Base-by-base conservation (phyloP, 2,888 invertebrate species). In the Sphaeridia pumilis region DNA sequence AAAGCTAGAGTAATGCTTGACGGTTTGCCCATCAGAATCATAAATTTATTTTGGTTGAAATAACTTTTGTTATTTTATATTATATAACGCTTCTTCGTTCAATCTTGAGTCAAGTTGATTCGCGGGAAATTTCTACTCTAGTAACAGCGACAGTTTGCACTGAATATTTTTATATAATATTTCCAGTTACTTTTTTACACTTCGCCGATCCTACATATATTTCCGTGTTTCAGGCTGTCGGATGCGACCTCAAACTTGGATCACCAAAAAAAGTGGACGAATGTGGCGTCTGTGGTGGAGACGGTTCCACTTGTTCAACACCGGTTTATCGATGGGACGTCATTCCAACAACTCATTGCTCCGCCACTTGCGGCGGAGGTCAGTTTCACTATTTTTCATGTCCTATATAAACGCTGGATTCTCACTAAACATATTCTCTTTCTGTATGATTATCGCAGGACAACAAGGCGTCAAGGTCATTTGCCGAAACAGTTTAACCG, bases 341-440 rank as follows among this genome's bases (percentile, higher is more conserved):
- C 60, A 81, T 84, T 51, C 80, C 84, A 59, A 81, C 84, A 65
- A 87, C 89, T 2, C 76, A 85, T 54, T 95, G 95, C 70, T 90
- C 92, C 4, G 84, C 83, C 56, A 85, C 88, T 49, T 95, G 95
- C 71, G 94, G 94, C 52, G 89, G 90, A 74, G 93, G 93, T 93
- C 74, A 78, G 79, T 70, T n/a, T n/a, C n/a, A 43, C n/a, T 35
- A n/a, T 41, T 35, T 31, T 43, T 45, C 42, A 48, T 27, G 7
- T 41, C 12, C 12, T 41, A n/a, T 47, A 4, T 35, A 45, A 20
- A 27, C n/a, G 25, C 26, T 26, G 7, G n/a, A 27, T n/a, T 27
- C 17, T 10, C 10, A 22, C 20, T 17, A 38, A 38, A 38, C 38
- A 38, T 20, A 17, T 20, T 14, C 14, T 38, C 17, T 38, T 17